These are phyloP conservation scores for Tenthredo distinguenda DNA, from an alignment of 2,888 invertebrate genomes.

Conservation along the genomic window DNA sequence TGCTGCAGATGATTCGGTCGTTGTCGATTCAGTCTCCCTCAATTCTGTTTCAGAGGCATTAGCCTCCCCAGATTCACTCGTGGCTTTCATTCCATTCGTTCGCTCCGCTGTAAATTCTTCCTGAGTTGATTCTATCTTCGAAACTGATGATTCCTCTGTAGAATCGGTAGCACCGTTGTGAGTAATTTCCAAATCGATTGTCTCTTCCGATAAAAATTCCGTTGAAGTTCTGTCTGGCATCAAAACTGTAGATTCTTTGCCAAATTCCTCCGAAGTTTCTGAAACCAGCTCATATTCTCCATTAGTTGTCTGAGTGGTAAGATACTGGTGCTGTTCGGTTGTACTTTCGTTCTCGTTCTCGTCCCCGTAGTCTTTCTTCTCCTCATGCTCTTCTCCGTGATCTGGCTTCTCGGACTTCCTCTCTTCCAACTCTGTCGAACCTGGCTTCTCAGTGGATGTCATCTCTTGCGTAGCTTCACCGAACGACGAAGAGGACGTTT, in stretches of 20 bases:
- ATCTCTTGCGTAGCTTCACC: background rate
- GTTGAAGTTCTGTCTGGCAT: background rate
- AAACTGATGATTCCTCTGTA: background rate
- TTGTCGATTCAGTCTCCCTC: background rate
- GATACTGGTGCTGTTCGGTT: background rate
- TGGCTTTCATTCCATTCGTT: background rate
- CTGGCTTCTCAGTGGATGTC: background rate
- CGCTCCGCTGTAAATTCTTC: background rate
- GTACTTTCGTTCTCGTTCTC: background rate
- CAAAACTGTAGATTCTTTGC: background rate
- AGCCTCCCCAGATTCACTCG: background rate
- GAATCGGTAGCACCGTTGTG: background rate
- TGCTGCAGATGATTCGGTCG: background rate
- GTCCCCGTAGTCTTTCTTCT: background rate
- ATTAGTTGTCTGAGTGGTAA: background rate
- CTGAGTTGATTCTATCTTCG: background rate
- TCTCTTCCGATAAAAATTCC: background rate
- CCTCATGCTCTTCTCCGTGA: background rate
- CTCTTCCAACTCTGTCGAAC: background rate
- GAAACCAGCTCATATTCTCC: background rate
- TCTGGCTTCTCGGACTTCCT: background rate
- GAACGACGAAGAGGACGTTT: background rate
- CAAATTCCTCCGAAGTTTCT: background rate
- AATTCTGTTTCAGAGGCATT: background rate
- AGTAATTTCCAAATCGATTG: background rate